Base-by-base conservation (phyloP, 2,888 invertebrate genomes). In the Thera britannica region DNA sequence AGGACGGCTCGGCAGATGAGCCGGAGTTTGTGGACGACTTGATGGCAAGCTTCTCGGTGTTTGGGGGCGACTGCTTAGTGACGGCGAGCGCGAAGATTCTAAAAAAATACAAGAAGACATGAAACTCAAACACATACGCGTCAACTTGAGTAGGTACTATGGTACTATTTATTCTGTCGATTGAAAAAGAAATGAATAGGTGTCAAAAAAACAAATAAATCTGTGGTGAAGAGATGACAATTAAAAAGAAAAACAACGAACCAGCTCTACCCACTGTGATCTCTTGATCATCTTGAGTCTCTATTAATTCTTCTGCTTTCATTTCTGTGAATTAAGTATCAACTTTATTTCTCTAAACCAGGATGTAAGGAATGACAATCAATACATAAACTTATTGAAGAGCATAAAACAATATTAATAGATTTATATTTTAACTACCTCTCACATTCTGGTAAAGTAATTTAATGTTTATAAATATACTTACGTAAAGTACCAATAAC, bases 21-120 rank as follows among this genome's bases (percentile, higher is more conserved):
- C 72, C 0, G 91, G 89, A 2, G 90, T 89, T 71, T 82, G 83
- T 0, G 90, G 87, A n/a, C 86, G 81, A 75, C 85, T 90, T 3
- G 84, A 81, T 7, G 79, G 81, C 35, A 78, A 36, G 48, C 79
- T 85, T 65, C 59, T 75, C 11, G 83, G 83, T 23, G 84, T 82
- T 52, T 68, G 72, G 1, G 72, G 68, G 1, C 64, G 69, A 55
- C 36, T 78, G 75, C 23, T 58, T 36, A 35, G 54, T 11, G 62
- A 41, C 54, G 82, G 83, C 35, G 84, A 65, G 5, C 48, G 60
- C 7, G 70, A 57, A 7, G 60, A 59, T 38, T 44, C 69, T 66
- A 56, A 2, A 46, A 11, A 12, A 44, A 54, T 46, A 1, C 44
- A 46, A 46, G 44, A 44, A 7, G 2, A 48, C n/a, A 56, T 2